Conservation (phyloP, 35 echinoderm and acorn worm genomes). For the Lytechinus variegatus region DNA sequence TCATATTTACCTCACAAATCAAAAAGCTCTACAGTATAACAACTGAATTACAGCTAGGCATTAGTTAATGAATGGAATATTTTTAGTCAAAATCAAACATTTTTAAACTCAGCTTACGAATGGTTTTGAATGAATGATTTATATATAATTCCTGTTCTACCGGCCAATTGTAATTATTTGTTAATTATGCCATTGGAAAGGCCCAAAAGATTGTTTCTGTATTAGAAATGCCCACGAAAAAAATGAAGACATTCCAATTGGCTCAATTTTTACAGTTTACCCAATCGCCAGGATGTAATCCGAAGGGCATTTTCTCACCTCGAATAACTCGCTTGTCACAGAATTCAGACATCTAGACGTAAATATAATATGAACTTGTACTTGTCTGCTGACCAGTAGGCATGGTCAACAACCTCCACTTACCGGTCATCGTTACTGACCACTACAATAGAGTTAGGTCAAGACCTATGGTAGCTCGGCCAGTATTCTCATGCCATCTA, state of each 20-base stretch:
- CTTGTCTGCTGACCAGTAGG: background rate
- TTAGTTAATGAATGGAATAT: too few relatives aligned
- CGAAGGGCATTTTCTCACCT: background rate
- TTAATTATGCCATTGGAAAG: too few relatives aligned
- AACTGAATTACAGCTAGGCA: too few relatives aligned
- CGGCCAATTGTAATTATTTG: too few relatives aligned
- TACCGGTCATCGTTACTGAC: background rate
- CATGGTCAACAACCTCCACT: background rate
- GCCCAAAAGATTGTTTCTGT: background rate
- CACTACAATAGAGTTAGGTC: conserved; percentile 9
- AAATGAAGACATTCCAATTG: background rate
- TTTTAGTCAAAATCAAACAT: too few relatives aligned
- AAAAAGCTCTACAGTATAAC: too few relatives aligned
- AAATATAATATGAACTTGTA: background rate
- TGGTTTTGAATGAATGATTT: too few relatives aligned
- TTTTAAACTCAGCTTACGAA: too few relatives aligned
- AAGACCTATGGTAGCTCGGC: background rate
- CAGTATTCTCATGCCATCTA: background rate
- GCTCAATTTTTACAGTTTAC: background rate
- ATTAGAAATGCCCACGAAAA: background rate
- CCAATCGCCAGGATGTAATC: background rate
- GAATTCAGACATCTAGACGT: background rate
- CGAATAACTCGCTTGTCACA: background rate
- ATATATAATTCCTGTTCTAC: too few relatives aligned
- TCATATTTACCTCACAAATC: too few relatives aligned